Conservation (phyloP, 2,797 vertebrate genomes). For the Decapterus maruadsi region DNA sequence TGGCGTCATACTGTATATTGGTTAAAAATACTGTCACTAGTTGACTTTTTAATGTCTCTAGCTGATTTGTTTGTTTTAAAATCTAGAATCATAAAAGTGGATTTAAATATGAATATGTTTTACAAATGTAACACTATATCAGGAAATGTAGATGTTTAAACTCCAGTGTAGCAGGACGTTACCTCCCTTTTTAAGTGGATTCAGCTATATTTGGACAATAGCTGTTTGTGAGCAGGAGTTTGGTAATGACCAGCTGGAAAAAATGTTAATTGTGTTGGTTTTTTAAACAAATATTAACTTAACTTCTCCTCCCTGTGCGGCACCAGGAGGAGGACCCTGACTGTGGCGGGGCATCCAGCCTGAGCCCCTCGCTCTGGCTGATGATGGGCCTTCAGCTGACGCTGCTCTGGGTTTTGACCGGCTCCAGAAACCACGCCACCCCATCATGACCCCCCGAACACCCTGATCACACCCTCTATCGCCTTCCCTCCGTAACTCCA, state of each 20-base stretch:
- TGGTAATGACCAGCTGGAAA: background rate
- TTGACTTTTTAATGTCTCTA: background rate
- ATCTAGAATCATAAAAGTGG: background rate
- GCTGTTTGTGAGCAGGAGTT: background rate
- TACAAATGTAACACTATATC: background rate
- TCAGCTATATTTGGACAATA: background rate
- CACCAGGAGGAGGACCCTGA: conserved; percentile 91
- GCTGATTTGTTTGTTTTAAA: background rate
- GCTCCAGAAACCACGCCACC: conserved; percentile 82
- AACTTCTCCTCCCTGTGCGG: background rate
- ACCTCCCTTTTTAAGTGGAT: background rate
- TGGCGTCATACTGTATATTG: background rate
- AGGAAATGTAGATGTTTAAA: background rate
- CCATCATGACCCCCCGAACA: conserved; percentile 89
- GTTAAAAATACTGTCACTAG: background rate
- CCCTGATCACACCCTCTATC: conserved; percentile 59
- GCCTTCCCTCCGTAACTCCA: conserved; percentile 30
- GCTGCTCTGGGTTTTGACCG: conserved; percentile 92
- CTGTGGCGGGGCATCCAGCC: conserved; percentile 92
- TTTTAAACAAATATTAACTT: conserved; percentile 39
- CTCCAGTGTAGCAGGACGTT: background rate
- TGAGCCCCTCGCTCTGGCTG: conserved; percentile 91
- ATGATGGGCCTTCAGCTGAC: conserved; percentile 88
- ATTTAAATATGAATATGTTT: background rate
- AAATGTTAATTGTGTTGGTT: conserved; percentile 10